These are phyloP conservation scores for Lycaena phlaeas DNA, from an alignment of 2,888 invertebrate species.

Conservation along the genomic window DNA sequence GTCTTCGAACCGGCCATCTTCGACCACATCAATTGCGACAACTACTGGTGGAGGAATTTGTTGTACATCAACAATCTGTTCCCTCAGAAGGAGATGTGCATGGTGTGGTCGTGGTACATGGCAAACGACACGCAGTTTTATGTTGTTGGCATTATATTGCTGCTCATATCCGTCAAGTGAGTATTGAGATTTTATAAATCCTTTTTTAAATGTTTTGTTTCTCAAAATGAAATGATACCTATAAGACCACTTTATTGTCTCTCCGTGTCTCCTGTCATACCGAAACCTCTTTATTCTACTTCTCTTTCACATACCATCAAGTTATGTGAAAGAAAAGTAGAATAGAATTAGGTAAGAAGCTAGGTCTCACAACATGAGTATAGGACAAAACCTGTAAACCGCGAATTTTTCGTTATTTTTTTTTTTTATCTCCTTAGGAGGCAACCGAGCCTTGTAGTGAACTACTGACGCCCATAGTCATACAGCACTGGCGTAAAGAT, in stretches of 20 bases:
- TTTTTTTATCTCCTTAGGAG: no score
- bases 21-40: conserved; percentile 81
- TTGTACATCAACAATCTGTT: conserved; percentile 87
- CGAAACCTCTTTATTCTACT: no score
- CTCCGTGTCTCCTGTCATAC: no score
- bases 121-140: conserved; percentile 87
- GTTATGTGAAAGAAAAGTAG: no score
- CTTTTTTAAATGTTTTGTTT: neutral
- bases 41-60: conserved; percentile 89
- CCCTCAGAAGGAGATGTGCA: conserved; percentile 83
- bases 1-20: conserved; percentile 82
- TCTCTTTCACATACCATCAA: no score
- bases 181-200: conserved; percentile 31
- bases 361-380: no score
- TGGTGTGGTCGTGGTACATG: conserved; percentile 89
- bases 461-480: no score
- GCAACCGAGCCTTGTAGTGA: no score
- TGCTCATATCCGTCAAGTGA: conserved; percentile 80
- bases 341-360: no score
- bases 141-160: conserved; percentile 76
- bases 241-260: conserved; percentile 10
- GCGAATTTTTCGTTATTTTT: no score
- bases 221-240: conserved; percentile 9
- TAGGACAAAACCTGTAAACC: no score
- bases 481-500: no score